A percentile compares a stretch with the other conserved stretches of the same genome.
Conservation (phyloP, 23 tunicate species). For the Phallusia fumigata region DNA sequence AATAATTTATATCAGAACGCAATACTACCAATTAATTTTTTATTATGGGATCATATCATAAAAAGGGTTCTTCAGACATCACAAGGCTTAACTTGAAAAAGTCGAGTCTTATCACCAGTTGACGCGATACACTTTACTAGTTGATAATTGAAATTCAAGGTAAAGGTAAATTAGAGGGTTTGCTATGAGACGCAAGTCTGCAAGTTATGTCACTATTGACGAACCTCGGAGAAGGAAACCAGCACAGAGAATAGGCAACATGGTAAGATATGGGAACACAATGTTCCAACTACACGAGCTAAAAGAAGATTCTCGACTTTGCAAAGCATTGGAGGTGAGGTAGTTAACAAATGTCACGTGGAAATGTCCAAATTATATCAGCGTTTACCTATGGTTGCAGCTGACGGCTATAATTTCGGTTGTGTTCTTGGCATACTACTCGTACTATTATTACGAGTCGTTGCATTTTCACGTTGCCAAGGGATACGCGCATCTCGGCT, state of each 20-base stretch:
- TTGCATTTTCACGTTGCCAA: constrained; percentile 87
- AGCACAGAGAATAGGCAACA: constrained; percentile 40
- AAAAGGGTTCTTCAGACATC: too few relatives aligned
- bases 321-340: constrained; percentile 36
- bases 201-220: constrained; percentile 4
- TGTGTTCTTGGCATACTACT: constrained; percentile 36
- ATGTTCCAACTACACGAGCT: constrained; percentile 32
- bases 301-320: constrained; percentile 29
- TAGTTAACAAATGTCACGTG: neutral
- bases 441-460: constrained; percentile 73
- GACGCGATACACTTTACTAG: too few relatives aligned
- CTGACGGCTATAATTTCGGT: constrained; percentile 41
- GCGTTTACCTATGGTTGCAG: constrained; percentile 28
- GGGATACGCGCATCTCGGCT: constrained; percentile 92
- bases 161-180: neutral
- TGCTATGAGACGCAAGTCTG: neutral
- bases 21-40: too few relatives aligned
- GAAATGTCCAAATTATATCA: neutral
- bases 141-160: too few relatives aligned
- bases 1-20: too few relatives aligned
- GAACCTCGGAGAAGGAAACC: constrained; percentile 19
- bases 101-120: too few relatives aligned
- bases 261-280: constrained; percentile 44
- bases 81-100: too few relatives aligned
- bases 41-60: too few relatives aligned